Conservation (phyloP, 1,140 invertebrate species). For the Trialeurodes vaporariorum region DNA sequence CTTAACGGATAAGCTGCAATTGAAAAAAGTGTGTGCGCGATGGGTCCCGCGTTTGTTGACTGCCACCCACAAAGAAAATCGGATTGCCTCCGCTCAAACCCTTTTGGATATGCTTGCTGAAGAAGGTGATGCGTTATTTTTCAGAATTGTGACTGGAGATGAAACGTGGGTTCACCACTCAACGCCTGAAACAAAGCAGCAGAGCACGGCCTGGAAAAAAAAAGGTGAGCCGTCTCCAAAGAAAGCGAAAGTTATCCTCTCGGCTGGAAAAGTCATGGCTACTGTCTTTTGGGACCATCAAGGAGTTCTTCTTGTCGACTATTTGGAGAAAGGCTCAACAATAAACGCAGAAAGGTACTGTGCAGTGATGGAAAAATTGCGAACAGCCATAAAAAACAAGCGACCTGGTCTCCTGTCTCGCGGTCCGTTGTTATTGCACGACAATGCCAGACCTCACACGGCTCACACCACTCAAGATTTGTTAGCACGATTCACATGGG, state of each 20-base stretch:
- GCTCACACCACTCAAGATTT: constrained; percentile 15
- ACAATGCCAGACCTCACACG: constrained; percentile 30
- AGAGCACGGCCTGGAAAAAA: too few relatives aligned
- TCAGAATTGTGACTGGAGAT: constrained; percentile 20
- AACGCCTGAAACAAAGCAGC: too few relatives aligned
- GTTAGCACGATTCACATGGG: too few relatives aligned
- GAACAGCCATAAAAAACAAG: constrained; percentile 22
- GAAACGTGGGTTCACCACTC: constrained; percentile 32
- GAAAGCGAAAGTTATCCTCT: constrained; percentile 23
- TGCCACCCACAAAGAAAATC: background rate
- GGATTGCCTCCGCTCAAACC: background rate
- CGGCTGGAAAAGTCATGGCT: too few relatives aligned
- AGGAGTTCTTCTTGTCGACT: constrained; percentile 18
- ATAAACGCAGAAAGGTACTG: constrained; percentile 18
- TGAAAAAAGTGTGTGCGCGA: constrained; percentile 5
- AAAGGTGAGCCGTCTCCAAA: constrained; percentile 22
- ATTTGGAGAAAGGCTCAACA: constrained; percentile 2
- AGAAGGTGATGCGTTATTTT: constrained; percentile 15
- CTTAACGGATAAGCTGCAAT: too few relatives aligned
- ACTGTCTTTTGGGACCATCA: constrained; percentile 24
- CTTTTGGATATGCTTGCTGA: background rate
- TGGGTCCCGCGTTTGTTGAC: constrained; percentile 9
- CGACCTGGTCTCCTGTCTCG: constrained; percentile 18
- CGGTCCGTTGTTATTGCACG: constrained; percentile 23
- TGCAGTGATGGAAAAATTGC: constrained; percentile 13